A percentile compares a stretch with the other conserved stretches of the same genome.
phyloP scores from a whole-genome alignment of 2,113 vertebrate species.

The Pyrgilauda ruficollis region DNA sequence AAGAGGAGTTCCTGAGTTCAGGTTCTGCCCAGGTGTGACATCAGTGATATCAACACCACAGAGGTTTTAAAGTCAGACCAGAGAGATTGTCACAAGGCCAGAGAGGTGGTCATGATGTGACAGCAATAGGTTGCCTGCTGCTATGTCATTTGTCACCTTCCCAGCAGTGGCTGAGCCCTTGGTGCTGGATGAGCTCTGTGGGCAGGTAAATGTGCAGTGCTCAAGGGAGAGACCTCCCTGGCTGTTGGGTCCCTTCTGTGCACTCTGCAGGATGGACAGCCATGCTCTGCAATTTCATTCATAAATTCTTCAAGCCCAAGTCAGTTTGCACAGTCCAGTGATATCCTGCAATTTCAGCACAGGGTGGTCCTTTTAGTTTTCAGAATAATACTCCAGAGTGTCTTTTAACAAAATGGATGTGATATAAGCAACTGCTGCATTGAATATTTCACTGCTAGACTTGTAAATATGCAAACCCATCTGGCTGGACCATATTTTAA shows the following conservation, averaged over 20 bases:
- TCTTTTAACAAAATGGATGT: not conserved
- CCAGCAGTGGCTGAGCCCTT: not conserved
- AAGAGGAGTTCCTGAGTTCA: not conserved
- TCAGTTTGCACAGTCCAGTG: not conserved
- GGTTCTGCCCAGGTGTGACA: not conserved
- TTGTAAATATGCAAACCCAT: slow-evolving; percentile 38
- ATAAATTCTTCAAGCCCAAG: not conserved
- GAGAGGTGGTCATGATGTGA: not conserved
- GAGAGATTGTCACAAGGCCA: not conserved
- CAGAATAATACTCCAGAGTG: not conserved
- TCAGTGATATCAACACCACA: not conserved
- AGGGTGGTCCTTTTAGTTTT: not conserved
- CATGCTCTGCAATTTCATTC: not conserved
- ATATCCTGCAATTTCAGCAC: not conserved
- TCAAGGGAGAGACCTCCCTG: not conserved
- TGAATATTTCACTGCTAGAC: slow-evolving; percentile 23
- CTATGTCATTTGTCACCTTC: not conserved
- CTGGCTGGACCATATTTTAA: slow-evolving; percentile 2
- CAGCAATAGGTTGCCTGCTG: not conserved
- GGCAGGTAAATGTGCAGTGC: not conserved
- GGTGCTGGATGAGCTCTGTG: not conserved
- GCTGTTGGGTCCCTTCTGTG: not conserved
- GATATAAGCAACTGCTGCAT: not conserved
- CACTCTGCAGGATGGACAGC: not conserved
- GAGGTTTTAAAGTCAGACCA: not conserved